These are phyloP conservation scores for Baryphthengus martii DNA, from an alignment of 2,113 vertebrate species.

Conservation along the genomic window DNA sequence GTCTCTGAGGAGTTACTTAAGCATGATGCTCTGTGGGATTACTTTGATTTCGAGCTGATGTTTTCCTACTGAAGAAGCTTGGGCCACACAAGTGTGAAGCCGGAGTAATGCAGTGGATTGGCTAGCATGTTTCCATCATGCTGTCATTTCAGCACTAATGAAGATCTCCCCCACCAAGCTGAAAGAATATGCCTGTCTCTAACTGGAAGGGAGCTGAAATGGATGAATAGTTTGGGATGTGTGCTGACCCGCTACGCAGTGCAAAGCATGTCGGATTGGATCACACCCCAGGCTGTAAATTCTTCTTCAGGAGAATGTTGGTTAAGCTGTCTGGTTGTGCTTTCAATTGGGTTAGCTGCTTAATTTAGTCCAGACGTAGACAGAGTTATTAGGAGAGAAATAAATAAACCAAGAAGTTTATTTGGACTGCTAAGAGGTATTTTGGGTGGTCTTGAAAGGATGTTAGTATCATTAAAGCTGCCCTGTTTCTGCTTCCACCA, in stretches of 20 bases:
- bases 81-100: background rate
- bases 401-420: constrained; percentile 22
- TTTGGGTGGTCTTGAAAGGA: constrained; percentile 28
- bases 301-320: background rate
- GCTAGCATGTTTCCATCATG: background rate
- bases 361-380: constrained; percentile 32
- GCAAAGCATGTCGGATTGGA: background rate
- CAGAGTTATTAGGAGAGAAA: constrained; percentile 53
- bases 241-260: background rate
- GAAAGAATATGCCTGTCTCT: background rate
- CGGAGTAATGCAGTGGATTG: accelerated
- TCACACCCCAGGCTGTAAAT: background rate
- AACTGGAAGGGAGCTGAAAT: background rate
- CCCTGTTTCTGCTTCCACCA: background rate
- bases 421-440: constrained; percentile 8
- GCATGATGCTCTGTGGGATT: background rate
- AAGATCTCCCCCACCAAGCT: background rate
- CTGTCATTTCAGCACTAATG: background rate
- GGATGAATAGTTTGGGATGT: background rate
- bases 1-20: background rate
- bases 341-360: background rate
- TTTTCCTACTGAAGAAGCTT: background rate
- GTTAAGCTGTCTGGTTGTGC: background rate
- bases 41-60: background rate
- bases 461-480: background rate